Base-by-base conservation (phyloP, 2,113 vertebrate species). In the Caloenas nicobarica region DNA sequence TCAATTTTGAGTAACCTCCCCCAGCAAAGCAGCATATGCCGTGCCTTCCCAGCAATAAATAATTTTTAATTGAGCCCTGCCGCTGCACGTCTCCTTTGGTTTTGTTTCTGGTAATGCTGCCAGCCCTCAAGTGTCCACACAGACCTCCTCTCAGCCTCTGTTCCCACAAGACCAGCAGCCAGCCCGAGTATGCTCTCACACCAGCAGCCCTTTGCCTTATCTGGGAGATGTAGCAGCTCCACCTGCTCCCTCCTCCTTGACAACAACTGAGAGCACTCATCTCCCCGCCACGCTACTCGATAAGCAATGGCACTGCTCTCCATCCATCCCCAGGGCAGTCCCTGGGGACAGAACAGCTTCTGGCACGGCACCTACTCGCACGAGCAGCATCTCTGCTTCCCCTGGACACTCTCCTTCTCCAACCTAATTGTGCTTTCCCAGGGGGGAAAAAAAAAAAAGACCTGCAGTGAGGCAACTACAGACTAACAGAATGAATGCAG, bases 241-340 rank as follows among this genome's bases (percentile, higher is more conserved):
- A 69, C 12, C 22, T 69, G 71, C 40, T 91, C 68, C 8, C 22
- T 61, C 36, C 64, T 80, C 19, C 48, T 78, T 25, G 26, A 56
- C 93, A 65, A 16, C 33, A 12, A 50, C 7, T 3, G 0, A 4
- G 18, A 85, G 21, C 1, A 0, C 44, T 46, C 66, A 78, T 44
- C n/a, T 82, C 19, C 33, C 4, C 7, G 3, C 11, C 38, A 34
- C 0, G 0, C 16, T 66, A 46, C 62, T 54, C 1, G 0, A 0
- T 19, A 36, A 21, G 40, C 0, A 0, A 64, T 7, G 40, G 58
- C 40, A 73, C 1, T 1, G 0, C 13, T 42, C 38, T 74, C 64
- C 0, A 0, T 64, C 36, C 80, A 51, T 18, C 25, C 44, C 1
- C 0, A 48, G 38, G 26, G 38, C 4, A 4, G 7, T 51, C 64